Base-by-base conservation (phyloP, 2,113 vertebrate genomes). In the Chionodraco myersi region DNA sequence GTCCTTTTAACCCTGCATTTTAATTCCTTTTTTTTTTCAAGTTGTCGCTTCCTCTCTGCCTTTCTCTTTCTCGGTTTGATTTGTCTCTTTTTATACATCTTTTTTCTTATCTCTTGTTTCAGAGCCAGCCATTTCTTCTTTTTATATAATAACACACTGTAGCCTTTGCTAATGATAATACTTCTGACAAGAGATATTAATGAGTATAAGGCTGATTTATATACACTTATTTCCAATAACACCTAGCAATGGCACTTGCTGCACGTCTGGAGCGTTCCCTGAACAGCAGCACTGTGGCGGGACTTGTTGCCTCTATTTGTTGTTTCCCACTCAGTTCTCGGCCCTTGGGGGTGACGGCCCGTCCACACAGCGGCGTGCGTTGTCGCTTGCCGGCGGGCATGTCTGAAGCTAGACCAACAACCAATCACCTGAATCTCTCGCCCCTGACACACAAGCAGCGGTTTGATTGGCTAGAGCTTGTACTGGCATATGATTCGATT, bases 301-400 rank as follows among this genome's bases (percentile, higher is more conserved):
- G 59, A 66, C 68, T 12, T 66, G 16, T 79, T 41, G 70, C 74
- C 11, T 49, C 52, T 49, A n/a, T 75, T 77, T 85, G 65, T 53
- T 56, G 61, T 62, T 54, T 68, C 4, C 49, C 34, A 26, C 68
- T 83, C 51, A 72, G 34, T 48, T 41, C 34, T 66, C 13, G 3
- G 23, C 54, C 72, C 36, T 23, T 49, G 16, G 21, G 57, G 1
- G 13, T 2, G 1, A 21, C 21, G 21, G 21, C 21, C 21, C 21
- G 21, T 21, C 21, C 21, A 21, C 21, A 21, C 21, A 21, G 21
- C 21, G 21, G 21, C 21, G 21, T 21, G 21, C 21, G 21, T 21
- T 21, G 21, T 21, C 21, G 21, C 21, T 21, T 21, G 21, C 21
- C 21, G 21, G 21, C 21, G 21, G 21, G 21, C 21, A 21, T 21